Conservation (phyloP, 1,140 invertebrate species). For the Heliconius melpomene region DNA sequence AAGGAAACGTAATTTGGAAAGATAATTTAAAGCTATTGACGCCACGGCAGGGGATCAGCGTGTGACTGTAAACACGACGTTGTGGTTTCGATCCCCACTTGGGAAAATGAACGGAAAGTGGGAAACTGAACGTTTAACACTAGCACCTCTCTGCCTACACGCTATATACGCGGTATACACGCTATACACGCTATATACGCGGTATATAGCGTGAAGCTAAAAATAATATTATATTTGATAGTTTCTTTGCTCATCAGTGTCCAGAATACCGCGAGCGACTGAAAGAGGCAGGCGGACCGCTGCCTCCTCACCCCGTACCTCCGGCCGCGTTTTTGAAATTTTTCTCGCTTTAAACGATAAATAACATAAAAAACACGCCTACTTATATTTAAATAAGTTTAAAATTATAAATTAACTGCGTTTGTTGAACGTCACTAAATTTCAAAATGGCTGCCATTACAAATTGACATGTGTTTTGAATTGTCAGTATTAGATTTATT, state of each 20-base stretch:
- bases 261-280: constrained; percentile 89
- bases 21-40: too few species aligned
- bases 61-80: background rate
- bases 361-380: constrained; percentile 16
- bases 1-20: too few species aligned
- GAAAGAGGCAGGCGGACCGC: constrained; percentile 89
- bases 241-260: constrained; percentile 71
- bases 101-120: background rate
- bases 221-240: background rate
- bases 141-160: too few species aligned
- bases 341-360: constrained; percentile 88
- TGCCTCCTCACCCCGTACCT: constrained; percentile 91
- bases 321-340: constrained; percentile 95
- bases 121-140: too few species aligned
- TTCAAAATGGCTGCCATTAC: constrained; percentile 14
- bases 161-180: too few species aligned
- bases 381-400: constrained; percentile 19
- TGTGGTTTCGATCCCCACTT: background rate
- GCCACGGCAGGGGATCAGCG: too few species aligned
- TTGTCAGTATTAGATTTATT: constrained; percentile 10
- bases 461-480: constrained; percentile 1
- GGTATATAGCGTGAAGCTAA: too few species aligned
- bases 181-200: too few species aligned
- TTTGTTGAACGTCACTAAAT: constrained; percentile 8
- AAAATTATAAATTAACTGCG: background rate